Base-by-base conservation (phyloP, 2,888 invertebrate genomes). In the Plutella xylostella region DNA sequence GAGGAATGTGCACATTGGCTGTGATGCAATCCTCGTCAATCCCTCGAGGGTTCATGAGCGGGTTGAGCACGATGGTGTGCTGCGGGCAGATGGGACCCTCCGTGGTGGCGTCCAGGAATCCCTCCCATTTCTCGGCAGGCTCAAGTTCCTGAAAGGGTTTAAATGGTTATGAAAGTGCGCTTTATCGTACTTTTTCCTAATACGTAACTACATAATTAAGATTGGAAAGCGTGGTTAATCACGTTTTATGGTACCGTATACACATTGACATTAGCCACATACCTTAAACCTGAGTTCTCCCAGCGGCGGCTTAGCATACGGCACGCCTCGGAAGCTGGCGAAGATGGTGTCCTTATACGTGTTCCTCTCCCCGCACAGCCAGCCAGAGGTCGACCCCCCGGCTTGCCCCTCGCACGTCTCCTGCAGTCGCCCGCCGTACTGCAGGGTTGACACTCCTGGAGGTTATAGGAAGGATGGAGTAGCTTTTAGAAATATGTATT, bases 81-180 rank as follows among this genome's bases (percentile, higher is more conserved):
- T 91, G 91, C 0, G 86, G 85, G 56, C 91, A 91, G 9, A 86
- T 73, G 0, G 87, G 82, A 0, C 88, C 83, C 51, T 88, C 89
- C 3, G 72, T 67, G 2, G 79, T 80, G 1, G 89, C 90, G 49
- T 87, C 78, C 47, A 77, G 72, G 0, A 73, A 63, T 0, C 74
- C 79, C 0, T 63, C 50, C 88, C 88, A 88, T 0, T 77, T 68
- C 1, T 74, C 69, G 2, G 76, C 55, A 2, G 87, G 85, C 49
- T 79, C 70, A 1, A 88, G 78, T 47, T 86, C 83, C 88, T 88
- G 63, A 2, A 28, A 28, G 9, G 11, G 28, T n/a, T n/a, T n/a
- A n/a, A n/a, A n/a, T n/a, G n/a, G n/a, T n/a, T n/a, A n/a, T n/a
- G n/a, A n/a, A n/a, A n/a, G n/a, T n/a, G n/a, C n/a, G n/a, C n/a